Evolutionary conservation across 2,797 vertebrate genomes (phyloP).

Genomic region (Sebastes minor): DNA sequence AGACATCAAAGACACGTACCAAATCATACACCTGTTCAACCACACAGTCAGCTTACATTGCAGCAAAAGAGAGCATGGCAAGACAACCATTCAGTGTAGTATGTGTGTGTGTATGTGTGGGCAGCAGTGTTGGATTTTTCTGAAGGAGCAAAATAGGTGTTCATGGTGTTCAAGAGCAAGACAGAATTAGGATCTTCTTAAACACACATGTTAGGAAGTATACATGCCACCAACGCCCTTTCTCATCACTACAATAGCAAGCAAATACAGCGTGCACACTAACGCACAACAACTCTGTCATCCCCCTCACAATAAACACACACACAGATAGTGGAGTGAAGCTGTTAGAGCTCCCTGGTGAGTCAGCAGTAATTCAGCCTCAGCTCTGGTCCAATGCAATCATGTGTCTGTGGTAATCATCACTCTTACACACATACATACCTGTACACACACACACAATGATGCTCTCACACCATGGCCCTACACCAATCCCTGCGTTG

Average conservation of each 20-base stretch:
- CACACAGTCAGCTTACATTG: not conserved
- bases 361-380: constrained; percentile 33
- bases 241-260: too few relatives aligned
- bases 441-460: not conserved
- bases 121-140: too few relatives aligned
- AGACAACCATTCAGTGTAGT: not conserved
- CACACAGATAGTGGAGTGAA: not conserved
- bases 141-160: not conserved
- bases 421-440: not conserved
- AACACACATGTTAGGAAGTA: too few relatives aligned
- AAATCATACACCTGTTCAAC: not conserved
- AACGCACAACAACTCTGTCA: too few relatives aligned
- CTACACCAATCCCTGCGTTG: not conserved
- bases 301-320: not conserved
- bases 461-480: not conserved
- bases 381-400: not conserved
- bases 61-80: not conserved
- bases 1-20: not conserved
- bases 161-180: not conserved
- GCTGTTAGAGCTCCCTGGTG: constrained; percentile 2
- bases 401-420: not conserved
- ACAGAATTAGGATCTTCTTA: not conserved
- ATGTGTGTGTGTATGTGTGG: not conserved
- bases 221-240: too few relatives aligned
- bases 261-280: too few relatives aligned